These are phyloP conservation scores for Urocitellus parryii DNA, from an alignment of 2,113 vertebrate species.

Conservation along the genomic window DNA sequence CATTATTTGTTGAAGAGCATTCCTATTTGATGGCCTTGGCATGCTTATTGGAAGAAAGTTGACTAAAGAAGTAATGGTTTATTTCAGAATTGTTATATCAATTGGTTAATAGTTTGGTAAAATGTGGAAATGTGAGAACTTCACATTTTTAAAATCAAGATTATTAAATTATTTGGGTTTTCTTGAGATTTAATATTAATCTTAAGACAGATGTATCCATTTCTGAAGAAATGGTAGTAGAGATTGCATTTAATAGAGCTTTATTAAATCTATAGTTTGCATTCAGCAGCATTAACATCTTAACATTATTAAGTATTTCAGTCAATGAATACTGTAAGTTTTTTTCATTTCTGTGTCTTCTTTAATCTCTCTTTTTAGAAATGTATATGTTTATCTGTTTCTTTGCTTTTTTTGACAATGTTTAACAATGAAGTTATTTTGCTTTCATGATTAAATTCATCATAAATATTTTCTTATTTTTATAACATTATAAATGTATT, in stretches of 20 bases:
- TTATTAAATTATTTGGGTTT: not conserved
- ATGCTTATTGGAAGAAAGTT: not conserved
- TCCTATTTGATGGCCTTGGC: not conserved
- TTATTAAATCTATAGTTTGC: not conserved
- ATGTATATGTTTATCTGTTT: not conserved
- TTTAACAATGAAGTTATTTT: not conserved
- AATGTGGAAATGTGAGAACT: not conserved
- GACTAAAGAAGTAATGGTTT: not conserved
- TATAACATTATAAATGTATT: not conserved
- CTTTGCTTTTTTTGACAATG: too few relatives aligned
- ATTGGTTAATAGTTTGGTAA: not conserved
- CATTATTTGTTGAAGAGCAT: not conserved
- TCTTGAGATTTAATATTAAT: not conserved
- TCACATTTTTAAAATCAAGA: not conserved
- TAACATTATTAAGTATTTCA: not conserved
- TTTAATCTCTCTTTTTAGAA: not conserved
- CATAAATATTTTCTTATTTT: not conserved
- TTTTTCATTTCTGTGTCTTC: not conserved
- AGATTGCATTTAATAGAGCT: not conserved
- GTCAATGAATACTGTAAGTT: not conserved
- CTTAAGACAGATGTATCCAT: not conserved
- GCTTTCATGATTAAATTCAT: not conserved
- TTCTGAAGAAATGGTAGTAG: not conserved
- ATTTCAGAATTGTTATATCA: not conserved
- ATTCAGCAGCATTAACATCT: not conserved